Evolutionary conservation across 2,888 invertebrate genomes (phyloP).

Genomic region (Lycaena phlaeas): DNA sequence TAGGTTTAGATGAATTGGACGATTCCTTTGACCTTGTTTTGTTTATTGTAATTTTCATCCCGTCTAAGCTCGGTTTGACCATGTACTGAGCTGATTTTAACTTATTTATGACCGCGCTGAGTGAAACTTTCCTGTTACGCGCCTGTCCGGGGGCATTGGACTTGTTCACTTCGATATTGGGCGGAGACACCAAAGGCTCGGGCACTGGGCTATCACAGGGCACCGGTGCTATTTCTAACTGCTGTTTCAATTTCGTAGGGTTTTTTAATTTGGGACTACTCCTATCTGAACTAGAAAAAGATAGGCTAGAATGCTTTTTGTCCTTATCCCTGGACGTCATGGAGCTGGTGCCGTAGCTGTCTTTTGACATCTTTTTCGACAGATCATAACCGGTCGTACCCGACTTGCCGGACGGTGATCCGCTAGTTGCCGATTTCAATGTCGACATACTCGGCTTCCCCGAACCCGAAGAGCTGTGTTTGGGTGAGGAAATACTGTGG

Average conservation of each 20-base stretch:
- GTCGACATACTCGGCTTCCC: conserved; percentile 94
- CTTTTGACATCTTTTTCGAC: conserved; percentile 70
- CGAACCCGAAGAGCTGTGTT: conserved; percentile 80
- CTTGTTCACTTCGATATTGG: conserved; percentile 74
- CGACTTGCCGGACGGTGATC: conserved; percentile 78
- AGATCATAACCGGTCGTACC: conserved; percentile 67
- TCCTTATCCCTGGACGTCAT: conserved; percentile 67
- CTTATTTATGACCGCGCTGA: conserved; percentile 92
- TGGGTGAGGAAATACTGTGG: conserved; percentile 85
- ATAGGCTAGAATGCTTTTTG: conserved; percentile 64
- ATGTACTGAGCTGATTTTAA: conserved; percentile 88
- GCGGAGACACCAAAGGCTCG: conserved; percentile 61
- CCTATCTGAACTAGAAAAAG: conserved; percentile 68
- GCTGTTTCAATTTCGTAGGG: conserved; percentile 79
- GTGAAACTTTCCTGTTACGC: conserved; percentile 80
- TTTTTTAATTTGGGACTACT: conserved; percentile 80
- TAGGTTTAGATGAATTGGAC: conserved; percentile 53
- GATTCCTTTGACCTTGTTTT: conserved; percentile 86
- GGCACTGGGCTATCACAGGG: conserved; percentile 63
- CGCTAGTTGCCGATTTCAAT: conserved; percentile 83
- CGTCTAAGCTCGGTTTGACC: conserved; percentile 91
- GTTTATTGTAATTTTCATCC: conserved; percentile 93
- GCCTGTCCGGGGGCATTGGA: conserved; percentile 74
- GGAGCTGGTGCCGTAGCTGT: conserved; percentile 53
- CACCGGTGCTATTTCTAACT: conserved; percentile 74